Evolutionary conservation across 2,888 invertebrate genomes (phyloP).

Genomic region (Caenorhabditis afra): DNA sequence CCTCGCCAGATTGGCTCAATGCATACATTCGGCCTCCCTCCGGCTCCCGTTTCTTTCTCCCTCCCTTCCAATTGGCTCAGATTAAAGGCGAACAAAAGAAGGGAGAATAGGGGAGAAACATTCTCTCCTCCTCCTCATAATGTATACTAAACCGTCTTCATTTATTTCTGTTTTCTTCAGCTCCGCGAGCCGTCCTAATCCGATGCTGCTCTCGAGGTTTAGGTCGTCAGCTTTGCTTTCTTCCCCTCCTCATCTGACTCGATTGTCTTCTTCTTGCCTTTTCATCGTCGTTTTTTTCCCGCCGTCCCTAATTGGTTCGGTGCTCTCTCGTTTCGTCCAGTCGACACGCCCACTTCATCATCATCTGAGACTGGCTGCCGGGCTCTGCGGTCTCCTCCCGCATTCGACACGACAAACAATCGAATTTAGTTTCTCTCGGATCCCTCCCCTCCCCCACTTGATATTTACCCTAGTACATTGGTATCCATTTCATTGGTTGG

Average conservation of each 20-base stretch:
- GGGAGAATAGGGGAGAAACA: conserved; percentile 21
- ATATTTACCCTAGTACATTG: conserved; percentile 52
- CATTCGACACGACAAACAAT: conserved; percentile 31
- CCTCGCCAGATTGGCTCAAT: conserved; percentile 11
- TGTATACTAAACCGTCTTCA: conserved; percentile 23
- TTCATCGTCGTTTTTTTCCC: background rate
- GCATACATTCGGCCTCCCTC: background rate
- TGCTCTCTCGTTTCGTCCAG: conserved; percentile 21
- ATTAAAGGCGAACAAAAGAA: conserved; percentile 27
- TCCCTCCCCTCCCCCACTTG: conserved; percentile 18
- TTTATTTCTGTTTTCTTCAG: conserved; percentile 1
- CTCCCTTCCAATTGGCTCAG: conserved; percentile 25
- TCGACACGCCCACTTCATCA: conserved; percentile 18
- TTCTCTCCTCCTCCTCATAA: conserved; percentile 1
- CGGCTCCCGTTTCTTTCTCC: too few species aligned
- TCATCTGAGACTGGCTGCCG: conserved; percentile 5
- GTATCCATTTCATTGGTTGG: conserved; percentile 48
- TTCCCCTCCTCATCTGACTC: conserved; percentile 2
- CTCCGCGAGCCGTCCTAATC: conserved; percentile 12
- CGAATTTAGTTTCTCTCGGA: conserved; percentile 30
- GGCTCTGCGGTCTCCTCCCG: conserved; percentile 3
- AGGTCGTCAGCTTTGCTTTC: background rate
- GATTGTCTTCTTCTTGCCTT: conserved; percentile 10
- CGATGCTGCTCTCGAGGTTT: conserved; percentile 9
- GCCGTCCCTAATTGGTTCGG: conserved; percentile 29